Evolutionary conservation across 1,140 invertebrate genomes (phyloP).

Genomic region (Melitaea cinxia): DNA sequence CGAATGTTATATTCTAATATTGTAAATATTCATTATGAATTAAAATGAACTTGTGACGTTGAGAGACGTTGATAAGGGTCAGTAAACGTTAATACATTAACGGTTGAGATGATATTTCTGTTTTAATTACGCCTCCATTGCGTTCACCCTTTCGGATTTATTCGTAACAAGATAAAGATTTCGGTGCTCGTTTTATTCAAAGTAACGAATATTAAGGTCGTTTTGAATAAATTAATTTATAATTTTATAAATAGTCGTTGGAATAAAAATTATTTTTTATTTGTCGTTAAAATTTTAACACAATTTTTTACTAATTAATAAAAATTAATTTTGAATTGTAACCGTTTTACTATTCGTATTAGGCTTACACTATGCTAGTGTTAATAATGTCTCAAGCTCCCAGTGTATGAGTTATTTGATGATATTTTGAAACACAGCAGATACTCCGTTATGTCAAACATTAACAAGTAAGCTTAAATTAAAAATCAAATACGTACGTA

Average conservation of each 20-base stretch:
- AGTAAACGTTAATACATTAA: slow-evolving; percentile 24
- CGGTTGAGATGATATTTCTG: slow-evolving; percentile 31
- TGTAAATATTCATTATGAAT: slow-evolving; percentile 23
- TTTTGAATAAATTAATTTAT: slow-evolving; percentile 2
- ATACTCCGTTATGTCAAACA: too few species aligned
- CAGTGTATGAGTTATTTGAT: too few species aligned
- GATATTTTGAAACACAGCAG: too few species aligned
- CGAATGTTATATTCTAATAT: slow-evolving; percentile 2
- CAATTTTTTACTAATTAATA: too few species aligned
- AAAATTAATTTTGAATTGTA: too few species aligned
- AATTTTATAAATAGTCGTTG: neutral
- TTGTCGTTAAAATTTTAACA: too few species aligned
- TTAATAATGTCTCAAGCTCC: too few species aligned
- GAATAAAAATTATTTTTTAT: too few species aligned
- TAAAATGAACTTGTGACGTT: slow-evolving; percentile 26
- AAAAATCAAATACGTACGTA: too few species aligned
- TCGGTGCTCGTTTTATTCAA: slow-evolving; percentile 18
- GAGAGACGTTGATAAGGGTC: slow-evolving; percentile 29
- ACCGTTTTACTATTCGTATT: too few species aligned
- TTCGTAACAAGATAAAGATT: slow-evolving; percentile 34
- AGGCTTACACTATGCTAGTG: too few species aligned
- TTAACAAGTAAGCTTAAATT: too few species aligned
- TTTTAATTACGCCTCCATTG: slow-evolving; percentile 31
- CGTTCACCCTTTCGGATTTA: slow-evolving; percentile 30
- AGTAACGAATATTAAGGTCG: neutral